Evolutionary conservation across 2,113 vertebrate genomes (phyloP), one percentile per base, ranked within the genome.

Genomic region (Micromys minutus): DNA sequence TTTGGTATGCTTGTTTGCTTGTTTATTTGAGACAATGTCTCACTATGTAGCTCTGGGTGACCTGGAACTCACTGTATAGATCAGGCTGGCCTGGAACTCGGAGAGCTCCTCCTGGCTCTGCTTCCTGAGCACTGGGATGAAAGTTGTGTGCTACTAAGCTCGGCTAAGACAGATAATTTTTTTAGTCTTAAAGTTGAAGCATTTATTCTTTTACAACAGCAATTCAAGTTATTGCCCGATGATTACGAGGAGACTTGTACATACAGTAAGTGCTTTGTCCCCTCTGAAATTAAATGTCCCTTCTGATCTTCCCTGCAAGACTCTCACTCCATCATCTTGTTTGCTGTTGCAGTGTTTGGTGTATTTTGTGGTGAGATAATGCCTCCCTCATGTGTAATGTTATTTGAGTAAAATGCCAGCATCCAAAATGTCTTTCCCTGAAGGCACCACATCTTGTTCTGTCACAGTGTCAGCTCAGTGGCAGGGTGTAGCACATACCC

Each of bases 161-260:
- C 7, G 2, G 7, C 15, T 80, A 42, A 80, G 29, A 80, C 45
- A 65, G 50, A 52, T 9, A 52, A 52, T 65, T 65, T 59, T 61
- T 65, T 65, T 65, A 65, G 29, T 65, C 63, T 26, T 65, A 65
- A 31, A 65, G 29, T 65, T 65, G 0, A 75, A n/a, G 17, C 85
- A 85, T 84, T 92, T 59, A 94, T 76, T 94, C 6, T n/a, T 77
- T 93, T 81, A 57, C 31, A 86, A 45, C 50, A 85, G n/a, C 4
- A 13, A 5, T 21, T 0, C 42, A 89, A 65, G 26, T 89, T 93
- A 69, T 31, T 7, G 59, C 34, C 26, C 86, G 16, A 4, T 80
- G 80, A 83, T 2, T 94, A 15, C 29, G 45, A 84, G 90, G 71
- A 55, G 80, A 84, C 3, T 39, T 59, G 22, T 59, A 55, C 50